Evolutionary conservation across 2,888 invertebrate genomes (phyloP).

Genomic region (Dasypolia templi): DNA sequence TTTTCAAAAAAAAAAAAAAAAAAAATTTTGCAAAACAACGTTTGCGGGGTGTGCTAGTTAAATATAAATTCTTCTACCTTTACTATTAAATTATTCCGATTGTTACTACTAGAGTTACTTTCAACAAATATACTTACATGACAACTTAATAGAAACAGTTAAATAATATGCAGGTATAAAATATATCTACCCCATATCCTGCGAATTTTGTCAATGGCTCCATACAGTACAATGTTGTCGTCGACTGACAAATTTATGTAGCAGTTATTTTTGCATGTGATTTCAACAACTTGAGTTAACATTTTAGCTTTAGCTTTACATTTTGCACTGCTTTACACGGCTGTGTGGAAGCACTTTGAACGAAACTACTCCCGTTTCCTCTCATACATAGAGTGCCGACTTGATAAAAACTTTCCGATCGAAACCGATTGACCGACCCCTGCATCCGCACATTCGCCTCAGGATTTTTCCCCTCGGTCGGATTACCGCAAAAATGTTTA

Average conservation of each 20-base stretch:
- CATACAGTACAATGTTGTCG: slow-evolving; percentile 10
- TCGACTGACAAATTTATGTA: slow-evolving; percentile 12
- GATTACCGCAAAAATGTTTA: slow-evolving; percentile 50
- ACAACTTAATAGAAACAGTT: slow-evolving; percentile 2
- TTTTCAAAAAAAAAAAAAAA: too few species aligned
- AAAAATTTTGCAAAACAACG: too few species aligned
- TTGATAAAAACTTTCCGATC: slow-evolving; percentile 60
- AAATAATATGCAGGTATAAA: slow-evolving; percentile 22
- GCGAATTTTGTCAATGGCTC: slow-evolving; percentile 28
- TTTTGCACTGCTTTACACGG: slow-evolving; percentile 20
- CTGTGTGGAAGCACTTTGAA: slow-evolving; percentile 36
- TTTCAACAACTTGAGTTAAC: slow-evolving; percentile 9
- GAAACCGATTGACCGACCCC: slow-evolving; percentile 59
- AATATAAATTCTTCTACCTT: neutral
- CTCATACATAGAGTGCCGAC: slow-evolving; percentile 57
- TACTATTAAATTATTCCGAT: neutral
- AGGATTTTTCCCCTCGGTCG: slow-evolving; percentile 42
- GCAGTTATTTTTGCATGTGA: slow-evolving; percentile 29
- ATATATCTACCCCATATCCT: slow-evolving; percentile 17
- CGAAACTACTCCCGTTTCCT: slow-evolving; percentile 41
- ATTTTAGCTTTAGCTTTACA: slow-evolving; percentile 22
- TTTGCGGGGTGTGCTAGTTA: too few species aligned
- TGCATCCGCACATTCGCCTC: slow-evolving; percentile 47
- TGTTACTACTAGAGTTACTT: slow-evolving; percentile 1
- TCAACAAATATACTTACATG: neutral